A percentile compares a stretch with the other conserved stretches of the same genome.
phyloP scores from a whole-genome alignment of 2,888 invertebrate species.

The Carcina quercana region DNA sequence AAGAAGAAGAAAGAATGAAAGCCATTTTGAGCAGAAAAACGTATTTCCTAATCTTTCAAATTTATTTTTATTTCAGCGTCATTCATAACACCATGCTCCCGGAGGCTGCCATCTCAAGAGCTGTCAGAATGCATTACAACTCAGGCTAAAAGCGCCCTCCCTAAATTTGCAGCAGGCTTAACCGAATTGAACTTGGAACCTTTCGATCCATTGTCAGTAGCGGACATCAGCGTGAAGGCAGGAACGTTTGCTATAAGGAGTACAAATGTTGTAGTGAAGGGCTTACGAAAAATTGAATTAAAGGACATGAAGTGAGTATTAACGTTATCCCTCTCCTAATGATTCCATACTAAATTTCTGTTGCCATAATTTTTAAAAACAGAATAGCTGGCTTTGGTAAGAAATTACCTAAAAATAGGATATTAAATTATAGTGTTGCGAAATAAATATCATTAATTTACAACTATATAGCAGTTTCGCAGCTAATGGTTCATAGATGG shows the following conservation, averaged over 20 bases:
- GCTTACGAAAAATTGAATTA: slow-evolving; percentile 17
- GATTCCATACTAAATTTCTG: too few species aligned
- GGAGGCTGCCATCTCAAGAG: slow-evolving; percentile 10
- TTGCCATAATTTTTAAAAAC: too few species aligned
- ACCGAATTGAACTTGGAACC: slow-evolving; percentile 17
- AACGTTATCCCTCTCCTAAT: too few species aligned
- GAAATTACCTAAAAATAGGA: too few species aligned
- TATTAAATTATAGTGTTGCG: too few species aligned
- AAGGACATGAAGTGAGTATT: slow-evolving; percentile 17
- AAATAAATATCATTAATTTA: too few species aligned
- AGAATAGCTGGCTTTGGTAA: too few species aligned
- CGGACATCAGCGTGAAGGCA: slow-evolving; percentile 14
- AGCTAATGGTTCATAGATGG: too few species aligned
- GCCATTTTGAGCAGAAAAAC: too few species aligned
- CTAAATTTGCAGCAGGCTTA: slow-evolving; percentile 15
- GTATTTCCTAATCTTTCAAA: too few species aligned
- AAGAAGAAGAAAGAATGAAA: too few species aligned
- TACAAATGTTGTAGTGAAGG: slow-evolving; percentile 18
- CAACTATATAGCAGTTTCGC: too few species aligned
- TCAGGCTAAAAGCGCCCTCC: slow-evolving; percentile 12
- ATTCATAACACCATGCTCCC: slow-evolving; percentile 16
- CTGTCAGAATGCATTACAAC: slow-evolving; percentile 16
- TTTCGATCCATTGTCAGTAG: slow-evolving; percentile 16
- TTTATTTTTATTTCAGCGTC: slow-evolving; percentile 15
- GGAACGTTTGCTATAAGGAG: slow-evolving; percentile 18